These are phyloP conservation scores for Tyto alba DNA, from an alignment of 2,113 vertebrate species.

Conservation along the genomic window DNA sequence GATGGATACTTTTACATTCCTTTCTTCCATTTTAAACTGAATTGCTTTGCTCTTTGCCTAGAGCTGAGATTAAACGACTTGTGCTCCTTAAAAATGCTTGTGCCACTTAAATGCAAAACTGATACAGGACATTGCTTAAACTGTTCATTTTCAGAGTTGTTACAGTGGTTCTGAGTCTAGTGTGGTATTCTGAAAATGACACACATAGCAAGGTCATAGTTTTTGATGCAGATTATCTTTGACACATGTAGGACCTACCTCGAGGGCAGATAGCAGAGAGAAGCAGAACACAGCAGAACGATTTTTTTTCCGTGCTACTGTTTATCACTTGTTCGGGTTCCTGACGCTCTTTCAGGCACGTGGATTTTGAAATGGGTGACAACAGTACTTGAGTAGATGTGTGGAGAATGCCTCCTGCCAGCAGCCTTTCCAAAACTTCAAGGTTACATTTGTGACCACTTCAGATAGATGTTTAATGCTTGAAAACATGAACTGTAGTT, in stretches of 20 bases:
- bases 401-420: not conserved
- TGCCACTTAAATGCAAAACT: not conserved
- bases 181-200: not conserved
- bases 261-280: not conserved
- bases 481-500: not conserved
- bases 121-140: not conserved
- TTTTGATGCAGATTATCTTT: not conserved
- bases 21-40: not conserved
- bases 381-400: not conserved
- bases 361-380: not conserved
- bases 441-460: not conserved
- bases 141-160: not conserved
- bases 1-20: not conserved
- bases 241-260: not conserved
- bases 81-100: not conserved
- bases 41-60: not conserved
- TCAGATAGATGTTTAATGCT: not conserved
- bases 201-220: not conserved
- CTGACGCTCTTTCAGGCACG: rapidly evolving
- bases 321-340: not conserved
- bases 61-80: not conserved
- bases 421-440: not conserved
- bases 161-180: not conserved
- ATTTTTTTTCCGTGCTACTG: not conserved
- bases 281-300: rapidly evolving